Evolutionary conservation across 2,888 invertebrate genomes (phyloP), one percentile per base, ranked within the genome.

Genomic region (Lepidochrysops patricia): DNA sequence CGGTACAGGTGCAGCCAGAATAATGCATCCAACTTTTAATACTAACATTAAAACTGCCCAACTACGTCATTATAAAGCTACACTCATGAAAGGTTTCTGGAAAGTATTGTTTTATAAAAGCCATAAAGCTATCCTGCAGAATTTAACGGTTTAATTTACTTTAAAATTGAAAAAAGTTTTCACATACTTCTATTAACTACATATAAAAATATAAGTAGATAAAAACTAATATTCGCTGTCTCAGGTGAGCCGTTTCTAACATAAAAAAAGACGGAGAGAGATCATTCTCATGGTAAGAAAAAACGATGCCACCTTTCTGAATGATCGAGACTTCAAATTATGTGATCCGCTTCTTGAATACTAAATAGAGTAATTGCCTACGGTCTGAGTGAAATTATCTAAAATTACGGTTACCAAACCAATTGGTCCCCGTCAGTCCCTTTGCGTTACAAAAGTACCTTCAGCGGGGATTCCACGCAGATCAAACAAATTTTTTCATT

Each of bases 321-420:
- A 76, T 79, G 82, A 84, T 82, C 82, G 81, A 75, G 77, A 74
- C 74, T 71, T 71, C 77, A 79, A 84, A 84, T 84, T 83, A 84
- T 82, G 78, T 75, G 76, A 71, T 74, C 68, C 82, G 79, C 75
- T 80, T 64, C 71, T 68, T 77, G 84, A 85, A 85, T 85, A 78
- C 76, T 76, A 80, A 84, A 78, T 34, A 49, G 27, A 56, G 58
- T 58, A 61, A 57, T 37, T 57, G 48, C 35, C 48, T 26, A 58
- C 58, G 73, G 76, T 73, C 74, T 72, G 72, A 71, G 72, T 69
- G 75, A 79, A 79, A 76, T 77, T 79, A 72, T 70, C 73, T 74
- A 73, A 79, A 80, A 80, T 82, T 79, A 83, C 54, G 29, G 54
- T 75, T 77, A 78, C 77, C 72, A 74, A 76, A 74, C 74, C 80